Conservation (phyloP, 2,888 invertebrate species). For the Lutraria lutraria region DNA sequence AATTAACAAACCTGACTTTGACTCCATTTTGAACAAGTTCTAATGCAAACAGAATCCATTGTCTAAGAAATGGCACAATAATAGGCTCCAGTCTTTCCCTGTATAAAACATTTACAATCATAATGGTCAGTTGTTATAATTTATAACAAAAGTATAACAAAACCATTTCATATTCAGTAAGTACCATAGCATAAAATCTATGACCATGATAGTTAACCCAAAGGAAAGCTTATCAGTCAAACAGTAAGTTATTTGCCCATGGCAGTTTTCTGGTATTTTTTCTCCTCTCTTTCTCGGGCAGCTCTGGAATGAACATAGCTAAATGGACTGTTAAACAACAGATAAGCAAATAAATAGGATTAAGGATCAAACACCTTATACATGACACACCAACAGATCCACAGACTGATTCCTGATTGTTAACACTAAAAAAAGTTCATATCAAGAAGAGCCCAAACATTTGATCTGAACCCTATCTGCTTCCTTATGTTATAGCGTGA, state of each 20-base stretch:
- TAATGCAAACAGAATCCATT: constrained; percentile 69
- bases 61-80: constrained; percentile 69
- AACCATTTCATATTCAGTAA: too few species aligned
- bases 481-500: neutral
- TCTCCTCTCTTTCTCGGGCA: too few species aligned
- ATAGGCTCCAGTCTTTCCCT: constrained; percentile 65
- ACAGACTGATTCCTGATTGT: neutral
- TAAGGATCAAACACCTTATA: too few species aligned
- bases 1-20: constrained; percentile 53
- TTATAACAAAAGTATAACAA: too few species aligned
- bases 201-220: constrained; percentile 57
- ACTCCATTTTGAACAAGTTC: constrained; percentile 69
- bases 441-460: neutral
- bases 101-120: neutral
- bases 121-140: too few species aligned
- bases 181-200: too few species aligned
- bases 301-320: too few species aligned
- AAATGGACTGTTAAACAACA: too few species aligned
- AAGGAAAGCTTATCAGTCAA: constrained; percentile 67
- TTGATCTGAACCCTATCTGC: neutral
- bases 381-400: neutral
- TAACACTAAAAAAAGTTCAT: neutral
- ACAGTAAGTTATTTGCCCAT: constrained; percentile 68
- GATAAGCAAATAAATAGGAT: too few species aligned
- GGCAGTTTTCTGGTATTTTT: too few species aligned